Evolutionary conservation across 2,888 invertebrate genomes (phyloP), one percentile per base, ranked within the genome.

Genomic region (Pristionchus maxplancki): DNA sequence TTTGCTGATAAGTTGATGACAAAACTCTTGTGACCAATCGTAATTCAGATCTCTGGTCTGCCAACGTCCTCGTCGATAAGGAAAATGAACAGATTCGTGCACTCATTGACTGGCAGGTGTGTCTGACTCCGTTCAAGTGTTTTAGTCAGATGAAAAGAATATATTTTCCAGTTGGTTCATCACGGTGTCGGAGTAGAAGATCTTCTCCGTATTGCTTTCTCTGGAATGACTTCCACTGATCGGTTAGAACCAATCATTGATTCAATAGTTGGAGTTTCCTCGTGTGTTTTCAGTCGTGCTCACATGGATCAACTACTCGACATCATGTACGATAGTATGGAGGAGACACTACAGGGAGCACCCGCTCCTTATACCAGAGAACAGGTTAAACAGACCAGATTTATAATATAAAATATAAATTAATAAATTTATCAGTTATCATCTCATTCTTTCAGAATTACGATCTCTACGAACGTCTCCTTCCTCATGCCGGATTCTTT

Each of bases 21-120:
- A n/a, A n/a, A n/a, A n/a, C n/a, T n/a, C n/a, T n/a, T n/a, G 1
- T 58, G 58, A 34, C 31, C 3, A 28, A 44, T 17, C 4, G 17
- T 44, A 0, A 5, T 31, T 44, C 85, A 85, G 85, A 85, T 85
- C 44, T 85, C 20, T 85, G 85, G 85, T 85, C 85, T 24, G 85
- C 85, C 17, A 85, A 85, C 24, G 62, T 85, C 31, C 40, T 85
- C 28, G 24, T 85, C 28, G 85, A 85, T 64, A 64, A 20, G 6
- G 85, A 85, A 8, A 85, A 40, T 24, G 85, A 53, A 15, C 24
- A 85, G 28, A 37, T 85, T n/a, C 85, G 85, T 15, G 85, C 85
- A 3, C 64, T 85, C 40, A 85, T 85, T 28, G 85, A 85, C 28
- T 85, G 85, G 85, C 85, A 85, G 85, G 85, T 85, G 17, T 44